phyloP scores from a whole-genome alignment of 2,888 invertebrate genomes.

The Lycophotia porphyrea region DNA sequence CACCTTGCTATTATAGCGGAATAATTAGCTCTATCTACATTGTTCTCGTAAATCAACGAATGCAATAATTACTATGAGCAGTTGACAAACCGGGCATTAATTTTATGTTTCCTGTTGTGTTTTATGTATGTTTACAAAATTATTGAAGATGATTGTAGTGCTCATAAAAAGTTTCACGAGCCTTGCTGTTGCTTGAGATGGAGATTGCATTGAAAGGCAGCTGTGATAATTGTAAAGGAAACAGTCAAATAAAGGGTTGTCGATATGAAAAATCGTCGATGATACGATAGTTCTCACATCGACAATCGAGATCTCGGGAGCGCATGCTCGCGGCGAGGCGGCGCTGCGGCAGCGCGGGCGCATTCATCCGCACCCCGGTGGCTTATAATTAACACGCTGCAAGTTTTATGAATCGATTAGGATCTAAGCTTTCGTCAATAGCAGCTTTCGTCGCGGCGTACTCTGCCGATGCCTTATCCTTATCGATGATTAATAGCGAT shows the following conservation, averaged over 20 bases:
- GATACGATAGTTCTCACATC: constrained; percentile 84
- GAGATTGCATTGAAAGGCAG: constrained; percentile 73
- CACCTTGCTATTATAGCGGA: constrained; percentile 75
- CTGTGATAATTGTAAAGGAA: constrained; percentile 82
- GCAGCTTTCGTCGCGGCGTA: constrained; percentile 86
- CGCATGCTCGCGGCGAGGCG: constrained; percentile 77
- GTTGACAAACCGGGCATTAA: constrained; percentile 68
- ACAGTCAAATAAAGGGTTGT: constrained; percentile 83
- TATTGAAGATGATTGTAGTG: constrained; percentile 53
- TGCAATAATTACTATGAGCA: constrained; percentile 74
- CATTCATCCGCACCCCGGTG: constrained; percentile 85
- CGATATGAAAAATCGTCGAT: constrained; percentile 83
- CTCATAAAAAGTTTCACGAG: constrained; percentile 37
- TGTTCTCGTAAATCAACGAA: constrained; percentile 75
- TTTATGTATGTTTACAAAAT: constrained; percentile 62
- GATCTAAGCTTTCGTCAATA: constrained; percentile 90
- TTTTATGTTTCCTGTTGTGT: constrained; percentile 64
- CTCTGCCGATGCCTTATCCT: constrained; percentile 86
- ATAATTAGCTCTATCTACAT: constrained; percentile 76
- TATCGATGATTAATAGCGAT: constrained; percentile 89
- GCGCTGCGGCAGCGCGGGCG: constrained; percentile 67
- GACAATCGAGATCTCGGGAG: constrained; percentile 77
- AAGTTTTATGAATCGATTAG: constrained; percentile 90
- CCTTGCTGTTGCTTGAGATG: constrained; percentile 44
- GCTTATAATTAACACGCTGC: constrained; percentile 90